Percentiles rank a stretch among this genome's conserved stretches.
Conservation (phyloP, 2,888 invertebrate species). For the Dynastes tityus region DNA sequence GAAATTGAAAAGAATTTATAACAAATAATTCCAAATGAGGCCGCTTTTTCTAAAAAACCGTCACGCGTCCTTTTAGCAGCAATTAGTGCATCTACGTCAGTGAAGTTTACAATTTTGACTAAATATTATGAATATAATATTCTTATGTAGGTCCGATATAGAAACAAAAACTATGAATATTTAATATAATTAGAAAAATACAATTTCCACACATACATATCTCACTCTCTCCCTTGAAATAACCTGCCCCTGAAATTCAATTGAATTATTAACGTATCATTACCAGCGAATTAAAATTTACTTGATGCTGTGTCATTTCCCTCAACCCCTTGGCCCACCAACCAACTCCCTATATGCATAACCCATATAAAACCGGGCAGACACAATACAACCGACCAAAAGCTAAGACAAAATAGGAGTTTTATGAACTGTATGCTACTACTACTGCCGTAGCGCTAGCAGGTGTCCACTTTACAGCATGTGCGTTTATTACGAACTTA, state of each 20-base stretch:
- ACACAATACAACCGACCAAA: neutral
- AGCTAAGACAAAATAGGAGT: conserved; percentile 12
- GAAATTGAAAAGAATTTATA: too few relatives aligned
- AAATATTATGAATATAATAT: too few relatives aligned
- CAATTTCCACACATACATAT: too few relatives aligned
- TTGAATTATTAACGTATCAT: conserved; percentile 43
- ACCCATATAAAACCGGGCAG: neutral
- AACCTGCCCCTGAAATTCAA: conserved; percentile 13
- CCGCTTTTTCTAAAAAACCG: too few relatives aligned
- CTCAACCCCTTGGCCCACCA: neutral
- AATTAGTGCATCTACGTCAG: too few relatives aligned
- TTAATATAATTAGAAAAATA: too few relatives aligned
- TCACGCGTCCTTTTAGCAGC: too few relatives aligned
- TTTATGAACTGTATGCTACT: conserved; percentile 1
- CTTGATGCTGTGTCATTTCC: neutral
- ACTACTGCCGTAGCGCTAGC: neutral
- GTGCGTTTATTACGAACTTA: conserved; percentile 19
- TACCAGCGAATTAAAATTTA: conserved; percentile 35
- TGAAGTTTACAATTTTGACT: too few relatives aligned
- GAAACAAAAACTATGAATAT: too few relatives aligned
- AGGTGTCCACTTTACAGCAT: conserved; percentile 14
- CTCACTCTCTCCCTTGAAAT: neutral
- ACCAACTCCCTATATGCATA: neutral
- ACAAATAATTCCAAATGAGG: too few relatives aligned
- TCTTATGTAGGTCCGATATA: too few relatives aligned